Evolutionary conservation across 2,888 invertebrate species (phyloP).

Genomic region (Camponotus fellah): DNA sequence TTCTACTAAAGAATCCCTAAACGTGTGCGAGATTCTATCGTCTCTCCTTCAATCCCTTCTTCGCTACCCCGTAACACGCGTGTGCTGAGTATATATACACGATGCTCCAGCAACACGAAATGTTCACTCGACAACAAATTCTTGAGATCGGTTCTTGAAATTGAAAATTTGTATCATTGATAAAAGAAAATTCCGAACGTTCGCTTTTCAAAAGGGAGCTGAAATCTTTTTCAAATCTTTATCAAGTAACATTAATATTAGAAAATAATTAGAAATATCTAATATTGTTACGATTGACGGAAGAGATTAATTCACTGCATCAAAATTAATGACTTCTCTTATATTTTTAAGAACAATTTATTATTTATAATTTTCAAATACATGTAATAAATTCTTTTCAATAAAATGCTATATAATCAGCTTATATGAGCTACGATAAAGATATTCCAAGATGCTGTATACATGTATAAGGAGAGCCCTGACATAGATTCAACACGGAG

Average conservation of each 20-base stretch:
- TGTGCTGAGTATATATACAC: neutral
- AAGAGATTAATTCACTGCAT: neutral
- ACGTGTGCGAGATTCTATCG: slow-evolving; percentile 60
- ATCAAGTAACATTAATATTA: neutral
- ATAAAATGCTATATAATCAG: neutral
- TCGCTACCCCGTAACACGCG: neutral
- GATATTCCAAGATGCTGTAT: neutral
- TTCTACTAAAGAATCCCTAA: slow-evolving; percentile 61
- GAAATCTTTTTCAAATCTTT: neutral
- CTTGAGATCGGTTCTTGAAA: neutral
- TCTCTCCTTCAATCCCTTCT: slow-evolving; percentile 9
- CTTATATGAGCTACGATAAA: neutral
- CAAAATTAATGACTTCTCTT: neutral
- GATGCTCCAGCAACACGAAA: neutral
- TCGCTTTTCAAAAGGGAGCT: neutral
- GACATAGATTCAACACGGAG: slow-evolving; percentile 57
- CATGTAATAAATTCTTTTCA: neutral
- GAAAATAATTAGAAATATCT: no score
- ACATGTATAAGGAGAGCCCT: neutral
- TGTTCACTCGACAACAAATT: neutral
- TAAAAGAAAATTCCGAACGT: neutral
- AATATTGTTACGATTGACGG: neutral
- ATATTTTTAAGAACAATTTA: no score
- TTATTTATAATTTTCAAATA: neutral
- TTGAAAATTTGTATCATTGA: neutral